These are phyloP conservation scores for Agrypnia vestita DNA, from an alignment of 1,140 invertebrate species.

Conservation along the genomic window DNA sequence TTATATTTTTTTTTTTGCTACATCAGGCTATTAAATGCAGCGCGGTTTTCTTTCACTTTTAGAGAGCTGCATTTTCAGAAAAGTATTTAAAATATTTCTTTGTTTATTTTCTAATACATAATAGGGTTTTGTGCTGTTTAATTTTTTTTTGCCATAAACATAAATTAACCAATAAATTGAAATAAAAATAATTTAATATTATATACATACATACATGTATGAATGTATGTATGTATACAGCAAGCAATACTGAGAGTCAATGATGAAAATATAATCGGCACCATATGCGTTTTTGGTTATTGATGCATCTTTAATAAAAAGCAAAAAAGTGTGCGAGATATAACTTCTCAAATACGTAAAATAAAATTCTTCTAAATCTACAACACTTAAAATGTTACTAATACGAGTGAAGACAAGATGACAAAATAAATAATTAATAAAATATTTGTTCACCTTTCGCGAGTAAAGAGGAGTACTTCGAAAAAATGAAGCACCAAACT, in stretches of 20 bases:
- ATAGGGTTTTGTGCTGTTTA: slow-evolving; percentile 52
- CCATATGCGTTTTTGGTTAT: neutral
- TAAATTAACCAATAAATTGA: slow-evolving; percentile 17
- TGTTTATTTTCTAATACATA: slow-evolving; percentile 58
- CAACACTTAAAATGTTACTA: slow-evolving; percentile 38
- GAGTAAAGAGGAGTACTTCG: slow-evolving; percentile 18
- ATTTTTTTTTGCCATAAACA: slow-evolving; percentile 40
- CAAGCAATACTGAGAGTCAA: slow-evolving; percentile 15
- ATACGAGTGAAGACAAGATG: slow-evolving; percentile 14
- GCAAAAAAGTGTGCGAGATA: slow-evolving; percentile 5
- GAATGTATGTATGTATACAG: neutral
- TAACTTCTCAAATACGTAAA: slow-evolving; percentile 13
- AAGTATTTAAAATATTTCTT: slow-evolving; percentile 55
- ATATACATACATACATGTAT: no score
- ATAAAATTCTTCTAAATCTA: slow-evolving; percentile 42
- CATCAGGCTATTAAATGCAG: slow-evolving; percentile 60
- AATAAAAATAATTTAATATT: neutral
- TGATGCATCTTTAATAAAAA: slow-evolving; percentile 14
- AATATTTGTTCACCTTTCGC: slow-evolving; percentile 27
- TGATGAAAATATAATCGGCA: slow-evolving; percentile 26
- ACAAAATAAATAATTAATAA: slow-evolving; percentile 21
- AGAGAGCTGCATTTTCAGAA: slow-evolving; percentile 57
- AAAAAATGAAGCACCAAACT: slow-evolving; percentile 27
- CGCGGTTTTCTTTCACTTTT: slow-evolving; percentile 54
- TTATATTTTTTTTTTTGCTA: slow-evolving; percentile 56